These are phyloP conservation scores for Orthosia incerta DNA, from an alignment of 2,888 invertebrate species.

Conservation along the genomic window DNA sequence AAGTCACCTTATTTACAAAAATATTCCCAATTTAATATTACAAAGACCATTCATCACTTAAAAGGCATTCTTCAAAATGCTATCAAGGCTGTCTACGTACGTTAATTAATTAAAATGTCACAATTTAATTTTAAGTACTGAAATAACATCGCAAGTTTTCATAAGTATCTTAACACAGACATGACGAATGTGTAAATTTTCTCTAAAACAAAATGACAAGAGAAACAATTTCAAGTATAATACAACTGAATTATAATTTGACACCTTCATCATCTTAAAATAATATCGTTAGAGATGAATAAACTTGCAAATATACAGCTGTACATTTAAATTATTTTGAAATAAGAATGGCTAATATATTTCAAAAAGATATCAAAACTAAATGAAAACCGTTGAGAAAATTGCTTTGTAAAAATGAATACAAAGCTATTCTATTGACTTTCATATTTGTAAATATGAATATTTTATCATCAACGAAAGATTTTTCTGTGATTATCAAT, in stretches of 20 bases:
- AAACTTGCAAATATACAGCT: constrained; percentile 35
- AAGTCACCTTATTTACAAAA: background rate
- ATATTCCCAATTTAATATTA: background rate
- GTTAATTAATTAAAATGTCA: constrained; percentile 47
- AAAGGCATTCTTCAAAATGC: constrained; percentile 11
- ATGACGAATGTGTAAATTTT: constrained; percentile 40
- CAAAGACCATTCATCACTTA: background rate
- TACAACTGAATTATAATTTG: constrained; percentile 38
- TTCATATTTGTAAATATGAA: constrained; percentile 21
- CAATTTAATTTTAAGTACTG: constrained; percentile 27
- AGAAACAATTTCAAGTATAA: constrained; percentile 46
- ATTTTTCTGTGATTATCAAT: constrained; percentile 14
- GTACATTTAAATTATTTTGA: constrained; percentile 13
- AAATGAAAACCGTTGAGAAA: constrained; percentile 13
- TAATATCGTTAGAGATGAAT: constrained; percentile 36
- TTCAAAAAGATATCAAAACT: constrained; percentile 9
- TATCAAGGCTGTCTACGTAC: constrained; percentile 5
- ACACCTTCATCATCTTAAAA: constrained; percentile 42
- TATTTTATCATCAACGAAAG: constrained; percentile 5
- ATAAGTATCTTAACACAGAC: constrained; percentile 32
- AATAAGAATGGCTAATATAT: constrained; percentile 19
- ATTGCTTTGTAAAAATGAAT: constrained; percentile 15
- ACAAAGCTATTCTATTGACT: constrained; percentile 7
- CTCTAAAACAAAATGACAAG: constrained; percentile 42
- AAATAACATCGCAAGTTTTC: constrained; percentile 39